A percentile compares a stretch with the other conserved stretches of the same genome.
These are phyloP conservation scores for Seladonia tumulorum DNA, from an alignment of 2,888 invertebrate genomes.

Conservation along the genomic window DNA sequence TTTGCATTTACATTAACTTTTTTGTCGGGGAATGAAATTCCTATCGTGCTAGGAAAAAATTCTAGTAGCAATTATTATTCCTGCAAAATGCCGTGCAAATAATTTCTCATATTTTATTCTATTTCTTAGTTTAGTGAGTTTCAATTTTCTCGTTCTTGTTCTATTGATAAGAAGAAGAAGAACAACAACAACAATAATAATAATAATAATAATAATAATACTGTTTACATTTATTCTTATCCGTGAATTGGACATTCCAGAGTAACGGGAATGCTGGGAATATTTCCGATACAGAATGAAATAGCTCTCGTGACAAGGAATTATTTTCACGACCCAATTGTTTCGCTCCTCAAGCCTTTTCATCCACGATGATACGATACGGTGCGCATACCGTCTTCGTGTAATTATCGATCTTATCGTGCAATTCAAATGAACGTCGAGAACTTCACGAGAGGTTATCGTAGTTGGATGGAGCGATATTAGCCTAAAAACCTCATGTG, in stretches of 20 bases:
- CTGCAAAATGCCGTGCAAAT: neutral
- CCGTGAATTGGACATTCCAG: neutral
- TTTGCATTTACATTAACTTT: too few relatives aligned
- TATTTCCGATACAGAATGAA: neutral
- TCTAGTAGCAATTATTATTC: neutral
- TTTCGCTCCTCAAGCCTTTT: constrained; percentile 10
- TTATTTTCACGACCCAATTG: constrained; percentile 21
- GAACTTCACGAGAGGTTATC: constrained; percentile 44
- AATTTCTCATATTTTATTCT: neutral
- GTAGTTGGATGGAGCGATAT: constrained; percentile 38
- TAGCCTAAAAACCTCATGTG: constrained; percentile 38
- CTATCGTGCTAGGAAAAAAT: neutral
- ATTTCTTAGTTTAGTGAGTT: neutral
- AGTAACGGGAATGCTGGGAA: neutral
- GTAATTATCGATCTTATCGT: constrained; percentile 57
- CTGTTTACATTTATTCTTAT: neutral
- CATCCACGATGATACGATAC: neutral
- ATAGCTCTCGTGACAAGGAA: neutral
- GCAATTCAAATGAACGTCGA: constrained; percentile 47
- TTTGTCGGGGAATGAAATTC: neutral
- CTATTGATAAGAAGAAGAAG: too few relatives aligned
- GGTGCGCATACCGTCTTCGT: constrained; percentile 20
- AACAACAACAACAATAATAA: too few relatives aligned
- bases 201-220: too few relatives aligned
- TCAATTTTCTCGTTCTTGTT: neutral